phyloP scores from a whole-genome alignment of 2,113 vertebrate species.

The Apaloderma vittatum region DNA sequence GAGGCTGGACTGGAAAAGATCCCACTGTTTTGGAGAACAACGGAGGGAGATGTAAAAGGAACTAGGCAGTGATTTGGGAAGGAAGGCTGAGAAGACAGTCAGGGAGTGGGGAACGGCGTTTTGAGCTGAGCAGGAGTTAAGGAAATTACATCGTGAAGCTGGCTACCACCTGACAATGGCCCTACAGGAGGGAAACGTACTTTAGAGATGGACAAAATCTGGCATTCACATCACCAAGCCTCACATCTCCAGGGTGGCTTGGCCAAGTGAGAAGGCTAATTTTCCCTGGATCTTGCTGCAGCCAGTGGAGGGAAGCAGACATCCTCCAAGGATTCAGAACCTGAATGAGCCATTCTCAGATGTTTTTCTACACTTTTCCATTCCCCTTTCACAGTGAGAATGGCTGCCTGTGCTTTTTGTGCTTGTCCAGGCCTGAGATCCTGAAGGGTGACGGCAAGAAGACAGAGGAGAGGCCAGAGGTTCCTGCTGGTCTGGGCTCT shows the following conservation, averaged over 20 bases:
- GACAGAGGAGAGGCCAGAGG: not conserved
- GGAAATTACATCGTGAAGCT: not conserved
- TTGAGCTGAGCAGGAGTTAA: not conserved
- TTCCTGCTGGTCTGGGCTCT: not conserved
- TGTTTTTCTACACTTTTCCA: accelerated
- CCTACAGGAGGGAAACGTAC: not conserved
- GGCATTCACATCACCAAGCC: not conserved
- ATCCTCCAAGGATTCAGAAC: not conserved
- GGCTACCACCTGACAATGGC: not conserved
- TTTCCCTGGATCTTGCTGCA: not conserved
- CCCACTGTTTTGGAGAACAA: not conserved
- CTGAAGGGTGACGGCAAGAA: accelerated
- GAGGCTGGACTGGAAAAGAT: not conserved
- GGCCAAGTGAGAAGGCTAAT: not conserved
- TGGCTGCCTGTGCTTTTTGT: not conserved
- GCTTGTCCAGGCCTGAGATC: not conserved
- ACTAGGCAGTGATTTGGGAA: not conserved
- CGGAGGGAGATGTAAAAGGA: not conserved
- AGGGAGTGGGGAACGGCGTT: not conserved
- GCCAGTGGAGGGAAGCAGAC: not conserved
- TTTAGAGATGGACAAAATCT: not conserved
- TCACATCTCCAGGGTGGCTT: not conserved
- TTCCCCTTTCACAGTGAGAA: not conserved
- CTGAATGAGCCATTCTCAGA: not conserved
- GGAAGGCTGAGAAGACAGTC: not conserved